Evolutionary conservation across 2,797 vertebrate genomes (phyloP).

Genomic region (Platyrinchus mystaceus): DNA sequence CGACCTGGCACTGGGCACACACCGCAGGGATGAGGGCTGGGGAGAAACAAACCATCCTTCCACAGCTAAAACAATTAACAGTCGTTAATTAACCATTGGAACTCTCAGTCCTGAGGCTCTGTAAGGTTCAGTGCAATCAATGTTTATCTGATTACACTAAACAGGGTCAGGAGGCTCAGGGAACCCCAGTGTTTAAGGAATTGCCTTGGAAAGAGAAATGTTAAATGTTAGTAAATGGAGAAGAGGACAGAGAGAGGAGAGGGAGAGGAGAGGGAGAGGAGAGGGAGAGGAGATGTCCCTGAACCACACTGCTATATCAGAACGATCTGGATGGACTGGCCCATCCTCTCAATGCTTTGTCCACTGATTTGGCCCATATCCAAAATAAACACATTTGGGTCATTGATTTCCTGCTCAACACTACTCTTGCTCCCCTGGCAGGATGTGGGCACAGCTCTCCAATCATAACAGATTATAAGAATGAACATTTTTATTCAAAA

Average conservation of each 20-base stretch:
- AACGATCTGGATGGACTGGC: not conserved
- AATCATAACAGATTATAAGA: not conserved
- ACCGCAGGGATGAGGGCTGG: not conserved
- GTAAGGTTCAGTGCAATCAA: not conserved
- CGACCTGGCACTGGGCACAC: not conserved
- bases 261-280: too few relatives aligned
- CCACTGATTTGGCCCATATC: not conserved
- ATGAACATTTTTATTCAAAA: not conserved
- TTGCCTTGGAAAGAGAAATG: not conserved
- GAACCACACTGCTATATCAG: not conserved
- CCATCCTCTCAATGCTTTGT: fast-evolving
- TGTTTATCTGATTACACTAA: not conserved
- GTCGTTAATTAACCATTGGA: not conserved
- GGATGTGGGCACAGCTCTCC: not conserved
- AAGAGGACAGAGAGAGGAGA: not conserved
- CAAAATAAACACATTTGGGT: not conserved
- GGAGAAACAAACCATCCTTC: not conserved
- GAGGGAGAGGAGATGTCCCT: not conserved
- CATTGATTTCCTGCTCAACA: not conserved
- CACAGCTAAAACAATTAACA: not conserved
- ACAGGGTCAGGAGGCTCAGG: not conserved
- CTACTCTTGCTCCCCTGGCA: not conserved
- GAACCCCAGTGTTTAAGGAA: not conserved
- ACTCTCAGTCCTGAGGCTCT: not conserved
- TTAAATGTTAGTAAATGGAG: not conserved